Conservation (phyloP, 2,797 vertebrate genomes). For the Margarornis squamiger region DNA sequence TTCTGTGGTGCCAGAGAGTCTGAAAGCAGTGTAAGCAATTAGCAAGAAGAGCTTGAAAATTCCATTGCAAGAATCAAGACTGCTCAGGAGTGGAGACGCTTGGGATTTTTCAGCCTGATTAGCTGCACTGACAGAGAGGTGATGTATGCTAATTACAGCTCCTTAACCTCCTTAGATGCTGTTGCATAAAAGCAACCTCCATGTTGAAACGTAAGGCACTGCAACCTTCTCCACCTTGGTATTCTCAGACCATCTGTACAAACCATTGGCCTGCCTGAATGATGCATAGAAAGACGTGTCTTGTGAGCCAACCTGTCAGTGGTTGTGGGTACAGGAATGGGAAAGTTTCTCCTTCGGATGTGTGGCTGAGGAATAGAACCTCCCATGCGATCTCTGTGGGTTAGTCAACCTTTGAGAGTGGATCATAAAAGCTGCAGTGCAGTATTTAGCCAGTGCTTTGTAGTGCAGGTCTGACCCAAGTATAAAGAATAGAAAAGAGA, state of each 20-base stretch:
- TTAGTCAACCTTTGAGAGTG: not conserved
- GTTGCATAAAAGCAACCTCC: constrained; percentile 50
- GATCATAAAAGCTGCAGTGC: not conserved
- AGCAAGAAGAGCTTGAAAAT: constrained; percentile 42
- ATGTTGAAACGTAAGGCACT: not conserved
- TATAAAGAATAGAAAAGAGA: not conserved
- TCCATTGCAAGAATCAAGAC: constrained; percentile 7
- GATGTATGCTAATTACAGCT: constrained; percentile 56
- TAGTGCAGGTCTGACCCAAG: not conserved
- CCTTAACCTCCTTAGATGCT: constrained; percentile 41
- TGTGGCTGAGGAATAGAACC: constrained; percentile 13
- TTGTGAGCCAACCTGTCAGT: not conserved
- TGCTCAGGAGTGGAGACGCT: constrained; percentile 36
- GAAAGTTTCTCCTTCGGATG: constrained; percentile 40
- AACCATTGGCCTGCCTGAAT: constrained; percentile 1
- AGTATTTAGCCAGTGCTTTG: not conserved
- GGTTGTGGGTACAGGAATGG: not conserved
- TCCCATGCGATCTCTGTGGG: constrained; percentile 10
- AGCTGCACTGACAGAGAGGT: constrained; percentile 3
- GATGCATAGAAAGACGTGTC: constrained; percentile 47
- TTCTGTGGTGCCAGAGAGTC: constrained; percentile 54
- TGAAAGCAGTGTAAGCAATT: constrained; percentile 43
- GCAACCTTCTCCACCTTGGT: not conserved
- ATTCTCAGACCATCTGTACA: not conserved
- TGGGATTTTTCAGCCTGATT: constrained; percentile 57